phyloP scores from a whole-genome alignment of 2,888 invertebrate species.

The Eueremaeus valkanovi region DNA sequence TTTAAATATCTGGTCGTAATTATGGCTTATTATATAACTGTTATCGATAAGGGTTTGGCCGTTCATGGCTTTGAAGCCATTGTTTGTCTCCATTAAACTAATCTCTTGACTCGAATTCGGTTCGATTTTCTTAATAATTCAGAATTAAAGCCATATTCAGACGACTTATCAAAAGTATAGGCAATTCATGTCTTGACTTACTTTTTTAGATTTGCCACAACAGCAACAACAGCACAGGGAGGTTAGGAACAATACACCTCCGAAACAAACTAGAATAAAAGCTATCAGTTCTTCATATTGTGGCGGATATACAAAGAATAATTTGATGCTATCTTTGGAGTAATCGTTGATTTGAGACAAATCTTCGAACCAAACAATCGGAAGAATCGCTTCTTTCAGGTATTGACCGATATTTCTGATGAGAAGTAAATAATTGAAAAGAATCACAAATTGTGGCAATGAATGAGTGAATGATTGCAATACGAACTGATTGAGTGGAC shows the following conservation, averaged over 20 bases:
- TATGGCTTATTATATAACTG: conserved; percentile 16
- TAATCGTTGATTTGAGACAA: not conserved
- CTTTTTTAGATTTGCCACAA: conserved; percentile 30
- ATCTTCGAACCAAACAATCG: conserved; percentile 39
- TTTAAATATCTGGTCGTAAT: conserved; percentile 31
- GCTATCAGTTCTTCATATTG: conserved; percentile 37
- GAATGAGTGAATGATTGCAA: not conserved
- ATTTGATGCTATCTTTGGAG: conserved; percentile 9
- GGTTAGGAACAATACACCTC: not conserved
- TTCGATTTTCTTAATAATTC: conserved; percentile 28
- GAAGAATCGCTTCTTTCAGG: conserved; percentile 34
- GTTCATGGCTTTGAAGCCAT: not conserved
- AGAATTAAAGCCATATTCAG: conserved; percentile 20
- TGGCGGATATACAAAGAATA: conserved; percentile 33
- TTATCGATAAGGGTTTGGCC: conserved; percentile 5
- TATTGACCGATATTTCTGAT: conserved; percentile 20
- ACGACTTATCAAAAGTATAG: not conserved
- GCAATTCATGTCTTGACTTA: too few species aligned
- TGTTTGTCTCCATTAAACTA: not conserved
- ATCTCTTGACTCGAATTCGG: conserved; percentile 1
- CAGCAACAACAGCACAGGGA: conserved; percentile 38
- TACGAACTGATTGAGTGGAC: conserved; percentile 37
- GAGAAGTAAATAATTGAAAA: not conserved
- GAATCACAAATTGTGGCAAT: too few species aligned
- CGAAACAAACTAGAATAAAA: conserved; percentile 20